Evolutionary conservation across 2,888 invertebrate species (phyloP).

Genomic region (Drosophila subquinaria): DNA sequence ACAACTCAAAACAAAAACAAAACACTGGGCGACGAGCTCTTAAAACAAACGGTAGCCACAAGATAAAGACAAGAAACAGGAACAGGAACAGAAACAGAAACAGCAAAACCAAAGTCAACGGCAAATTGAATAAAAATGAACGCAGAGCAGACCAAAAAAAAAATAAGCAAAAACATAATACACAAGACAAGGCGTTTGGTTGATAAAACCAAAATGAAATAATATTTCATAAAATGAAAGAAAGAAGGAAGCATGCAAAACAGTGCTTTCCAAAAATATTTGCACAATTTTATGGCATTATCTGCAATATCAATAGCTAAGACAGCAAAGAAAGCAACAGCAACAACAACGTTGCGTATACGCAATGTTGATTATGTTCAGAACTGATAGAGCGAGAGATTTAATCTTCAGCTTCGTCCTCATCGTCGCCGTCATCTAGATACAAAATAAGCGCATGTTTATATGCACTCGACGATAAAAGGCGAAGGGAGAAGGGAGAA

Average conservation of each 20-base stretch:
- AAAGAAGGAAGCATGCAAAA: slow-evolving; percentile 40
- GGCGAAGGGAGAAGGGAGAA: background rate
- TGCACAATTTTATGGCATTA: slow-evolving; percentile 70
- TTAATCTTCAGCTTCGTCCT: slow-evolving; percentile 1
- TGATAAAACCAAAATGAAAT: slow-evolving; percentile 51
- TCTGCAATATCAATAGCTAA: slow-evolving; percentile 62
- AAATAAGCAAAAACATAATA: slow-evolving; percentile 6
- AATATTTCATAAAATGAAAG: slow-evolving; percentile 38
- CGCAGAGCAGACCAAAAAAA: slow-evolving; percentile 4
- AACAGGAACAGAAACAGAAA: slow-evolving; percentile 26
- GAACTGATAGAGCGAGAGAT: slow-evolving; percentile 21
- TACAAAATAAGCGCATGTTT: slow-evolving; percentile 73
- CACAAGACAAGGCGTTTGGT: slow-evolving; percentile 33
- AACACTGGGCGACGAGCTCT: slow-evolving; percentile 37
- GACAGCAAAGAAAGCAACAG: slow-evolving; percentile 10
- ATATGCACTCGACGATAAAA: slow-evolving; percentile 44
- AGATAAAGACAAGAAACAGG: slow-evolving; percentile 47
- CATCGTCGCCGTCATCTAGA: slow-evolving; percentile 49
- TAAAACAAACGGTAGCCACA: slow-evolving; percentile 39
- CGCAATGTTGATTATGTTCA: slow-evolving; percentile 66
- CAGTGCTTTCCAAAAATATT: slow-evolving; percentile 58
- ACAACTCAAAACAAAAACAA: slow-evolving; percentile 61
- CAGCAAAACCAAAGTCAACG: slow-evolving; percentile 26
- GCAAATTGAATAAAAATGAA: slow-evolving; percentile 53
- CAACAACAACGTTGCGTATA: slow-evolving; percentile 57